Evolutionary conservation across 1,140 invertebrate species (phyloP).

Genomic region (Leptopilina boulardi): DNA sequence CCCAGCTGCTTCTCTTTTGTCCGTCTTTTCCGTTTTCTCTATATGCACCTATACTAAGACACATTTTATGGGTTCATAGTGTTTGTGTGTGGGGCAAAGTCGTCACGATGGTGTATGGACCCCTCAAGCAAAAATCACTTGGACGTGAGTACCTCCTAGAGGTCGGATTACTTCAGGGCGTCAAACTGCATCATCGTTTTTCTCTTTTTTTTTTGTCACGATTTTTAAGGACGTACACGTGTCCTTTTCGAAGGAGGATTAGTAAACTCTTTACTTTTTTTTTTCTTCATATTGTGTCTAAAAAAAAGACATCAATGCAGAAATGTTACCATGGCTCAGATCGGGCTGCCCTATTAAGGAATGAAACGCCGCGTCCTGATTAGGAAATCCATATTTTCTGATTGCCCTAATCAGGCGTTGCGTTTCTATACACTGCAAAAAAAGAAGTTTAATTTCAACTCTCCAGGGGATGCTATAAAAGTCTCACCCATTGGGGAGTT

Average conservation of each 20-base stretch:
- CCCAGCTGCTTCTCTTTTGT: constrained; percentile 63
- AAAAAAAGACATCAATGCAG: too few species aligned
- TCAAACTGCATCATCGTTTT: not conserved
- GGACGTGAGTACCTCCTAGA: constrained; percentile 10
- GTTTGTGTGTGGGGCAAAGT: constrained; percentile 14
- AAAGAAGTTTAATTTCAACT: too few species aligned
- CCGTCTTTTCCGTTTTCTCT: constrained; percentile 42
- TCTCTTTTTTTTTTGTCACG: constrained; percentile 8
- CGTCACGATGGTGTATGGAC: not conserved
- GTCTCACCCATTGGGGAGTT: too few species aligned
- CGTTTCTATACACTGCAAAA: too few species aligned
- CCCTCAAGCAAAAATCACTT: constrained; percentile 2
- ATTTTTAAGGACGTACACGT: constrained; percentile 2
- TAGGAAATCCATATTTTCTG: too few species aligned
- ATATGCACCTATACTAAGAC: not conserved
- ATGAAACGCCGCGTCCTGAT: too few species aligned
- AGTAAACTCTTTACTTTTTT: not conserved
- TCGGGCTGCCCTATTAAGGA: too few species aligned
- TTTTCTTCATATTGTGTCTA: not conserved
- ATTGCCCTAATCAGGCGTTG: too few species aligned
- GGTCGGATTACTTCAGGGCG: constrained; percentile 14
- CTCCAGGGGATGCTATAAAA: too few species aligned
- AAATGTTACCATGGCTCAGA: too few species aligned
- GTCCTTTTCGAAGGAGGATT: not conserved
- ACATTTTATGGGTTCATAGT: not conserved